A percentile compares a stretch with the other conserved stretches of the same genome.
Evolutionary conservation across 2,888 invertebrate species (phyloP).

Genomic region (Agrochola lychnidis): DNA sequence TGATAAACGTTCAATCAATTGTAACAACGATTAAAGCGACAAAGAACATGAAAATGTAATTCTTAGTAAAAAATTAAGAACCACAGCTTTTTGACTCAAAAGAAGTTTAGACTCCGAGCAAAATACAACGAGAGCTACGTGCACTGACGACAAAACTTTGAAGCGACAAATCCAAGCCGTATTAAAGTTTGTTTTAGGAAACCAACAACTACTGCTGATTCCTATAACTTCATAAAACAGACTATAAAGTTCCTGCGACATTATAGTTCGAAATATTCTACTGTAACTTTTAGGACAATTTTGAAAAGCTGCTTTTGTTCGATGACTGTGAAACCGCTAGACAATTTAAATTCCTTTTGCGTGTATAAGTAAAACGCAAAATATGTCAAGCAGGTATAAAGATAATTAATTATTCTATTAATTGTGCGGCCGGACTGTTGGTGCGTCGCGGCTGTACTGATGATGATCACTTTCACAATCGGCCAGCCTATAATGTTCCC

Average conservation of each 20-base stretch:
- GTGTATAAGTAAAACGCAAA: not conserved
- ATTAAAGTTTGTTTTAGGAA: conserved; percentile 25
- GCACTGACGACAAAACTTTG: not conserved
- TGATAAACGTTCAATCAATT: not conserved
- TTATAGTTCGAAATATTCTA: conserved; percentile 7
- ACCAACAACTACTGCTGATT: conserved; percentile 3
- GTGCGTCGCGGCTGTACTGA: not conserved
- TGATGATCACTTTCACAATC: not conserved
- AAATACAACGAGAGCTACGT: not conserved
- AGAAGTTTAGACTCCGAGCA: not conserved
- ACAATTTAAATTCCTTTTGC: not conserved
- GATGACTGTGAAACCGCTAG: not conserved
- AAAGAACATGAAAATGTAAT: not conserved
- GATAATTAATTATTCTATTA: conserved; percentile 1
- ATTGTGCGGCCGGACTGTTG: not conserved
- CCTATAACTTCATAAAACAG: conserved; percentile 19
- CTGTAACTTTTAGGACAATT: not conserved
- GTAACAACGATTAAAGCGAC: too few species aligned
- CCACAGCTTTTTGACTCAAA: not conserved
- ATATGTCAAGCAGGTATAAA: not conserved
- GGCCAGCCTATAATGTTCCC: not conserved
- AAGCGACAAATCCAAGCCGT: not conserved
- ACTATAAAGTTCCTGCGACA: conserved; percentile 14
- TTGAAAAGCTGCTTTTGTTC: conserved; percentile 10
- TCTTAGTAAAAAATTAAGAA: not conserved